Conservation (phyloP, 2,888 invertebrate genomes). For the Abrostola triplasia region DNA sequence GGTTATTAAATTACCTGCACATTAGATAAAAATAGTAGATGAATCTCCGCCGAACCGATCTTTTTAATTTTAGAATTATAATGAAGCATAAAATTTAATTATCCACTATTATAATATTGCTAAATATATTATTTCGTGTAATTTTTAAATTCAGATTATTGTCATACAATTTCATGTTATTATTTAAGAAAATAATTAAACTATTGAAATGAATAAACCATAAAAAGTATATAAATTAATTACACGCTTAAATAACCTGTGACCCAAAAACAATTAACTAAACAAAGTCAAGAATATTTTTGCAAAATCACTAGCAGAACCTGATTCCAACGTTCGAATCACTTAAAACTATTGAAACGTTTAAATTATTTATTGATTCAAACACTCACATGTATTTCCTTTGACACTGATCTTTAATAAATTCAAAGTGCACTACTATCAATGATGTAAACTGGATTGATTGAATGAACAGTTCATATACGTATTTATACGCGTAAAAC, state of each 20-base stretch:
- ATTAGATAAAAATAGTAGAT: too few relatives aligned
- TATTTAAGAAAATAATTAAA: too few relatives aligned
- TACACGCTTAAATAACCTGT: slow-evolving; percentile 1
- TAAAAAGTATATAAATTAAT: slow-evolving; percentile 10
- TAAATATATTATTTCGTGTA: too few relatives aligned
- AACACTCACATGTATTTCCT: slow-evolving; percentile 43
- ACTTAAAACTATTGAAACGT: slow-evolving; percentile 43
- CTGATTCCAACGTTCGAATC: slow-evolving; percentile 17
- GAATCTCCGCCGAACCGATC: too few relatives aligned
- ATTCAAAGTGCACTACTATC: slow-evolving; percentile 50
- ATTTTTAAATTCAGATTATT: too few relatives aligned
- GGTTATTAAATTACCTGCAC: too few relatives aligned
- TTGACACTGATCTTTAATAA: slow-evolving; percentile 41
- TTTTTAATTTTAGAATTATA: too few relatives aligned
- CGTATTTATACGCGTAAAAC: slow-evolving; percentile 49
- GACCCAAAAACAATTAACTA: slow-evolving; percentile 2
- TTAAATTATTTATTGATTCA: slow-evolving; percentile 42
- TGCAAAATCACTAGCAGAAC: neutral
- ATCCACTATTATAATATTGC: too few relatives aligned
- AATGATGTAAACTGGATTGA: slow-evolving; percentile 49
- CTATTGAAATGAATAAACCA: neutral
- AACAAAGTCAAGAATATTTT: slow-evolving; percentile 2
- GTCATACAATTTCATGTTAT: too few relatives aligned
- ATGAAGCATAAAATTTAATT: too few relatives aligned
- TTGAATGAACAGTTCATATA: slow-evolving; percentile 40